Base-by-base conservation (phyloP, 1,140 invertebrate genomes). In the Antheraea mylitta region DNA sequence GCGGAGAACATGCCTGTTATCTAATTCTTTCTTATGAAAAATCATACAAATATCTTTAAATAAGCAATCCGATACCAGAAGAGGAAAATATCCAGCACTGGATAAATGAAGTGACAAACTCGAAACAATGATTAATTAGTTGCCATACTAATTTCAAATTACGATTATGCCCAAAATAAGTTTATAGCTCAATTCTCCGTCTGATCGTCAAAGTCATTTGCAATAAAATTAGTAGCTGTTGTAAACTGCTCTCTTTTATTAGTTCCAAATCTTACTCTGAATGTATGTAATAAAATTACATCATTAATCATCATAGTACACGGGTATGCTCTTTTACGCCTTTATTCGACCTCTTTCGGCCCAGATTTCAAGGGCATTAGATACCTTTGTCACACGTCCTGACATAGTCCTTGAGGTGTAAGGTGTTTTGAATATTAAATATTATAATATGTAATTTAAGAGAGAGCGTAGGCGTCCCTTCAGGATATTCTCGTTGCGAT, bases 301-400 rank as follows among this genome's bases (percentile, higher is more conserved):
- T 63, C 69, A 71, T 76, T 76, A 73, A 73, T 76, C 74, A 76
- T 37, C 13, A n/a, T 45, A 16, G n/a, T 19, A 53, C 38, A 38
- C 62, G 59, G 68, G 58, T 58, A 68, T 70, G 67, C 67, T 67
- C 37, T 67, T 68, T 70, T 58, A 36, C 63, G 63, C 22, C 19
- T 58, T 37, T 65, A 68, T 63, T 64, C 58, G 62, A 22, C 61
- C 69, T 69, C 30, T 68, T 69, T 36, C 9, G 45, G 48, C 58
- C 38, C 18, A 18, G 61, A 53, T 76, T 73, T 70, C 68, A 71
- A 72, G 70, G 70, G 60, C 42, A 66, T 65, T 22, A 38, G 19
- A 18, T n/a, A 68, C 48, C 75, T 66, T 66, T 66, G 42, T 74
- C 68, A 66, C 64, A 58, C 65, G 61, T 22, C 62, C 22, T 65